A percentile compares a stretch with the other conserved stretches of the same genome.
Conservation (phyloP, 1,140 invertebrate species). For the Polyergus mexicanus region DNA sequence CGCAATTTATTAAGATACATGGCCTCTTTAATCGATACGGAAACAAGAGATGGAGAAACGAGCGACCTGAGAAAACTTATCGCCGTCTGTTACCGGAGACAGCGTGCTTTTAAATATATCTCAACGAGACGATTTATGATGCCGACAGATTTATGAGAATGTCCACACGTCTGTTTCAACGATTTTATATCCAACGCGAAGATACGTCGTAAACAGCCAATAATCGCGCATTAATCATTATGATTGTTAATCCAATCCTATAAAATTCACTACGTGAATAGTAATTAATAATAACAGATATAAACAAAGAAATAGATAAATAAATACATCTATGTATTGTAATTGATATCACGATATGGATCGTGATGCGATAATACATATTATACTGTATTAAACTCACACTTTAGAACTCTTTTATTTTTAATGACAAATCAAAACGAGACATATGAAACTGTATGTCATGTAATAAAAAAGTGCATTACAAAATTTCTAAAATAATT, state of each 20-base stretch:
- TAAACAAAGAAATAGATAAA: constrained; percentile 7
- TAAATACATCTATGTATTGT: not conserved
- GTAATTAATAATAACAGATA: constrained; percentile 1
- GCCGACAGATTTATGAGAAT: constrained; percentile 57
- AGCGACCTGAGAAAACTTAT: constrained; percentile 49
- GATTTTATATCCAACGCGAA: constrained; percentile 46
- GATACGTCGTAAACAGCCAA: constrained; percentile 24
- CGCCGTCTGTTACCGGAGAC: constrained; percentile 13
- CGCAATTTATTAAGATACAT: constrained; percentile 73
- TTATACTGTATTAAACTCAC: not conserved
- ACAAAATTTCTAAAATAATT: not conserved
- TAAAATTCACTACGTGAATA: not conserved
- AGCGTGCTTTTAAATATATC: constrained; percentile 57
- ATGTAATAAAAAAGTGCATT: not conserved
- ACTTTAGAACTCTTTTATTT: not conserved
- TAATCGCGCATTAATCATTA: constrained; percentile 41
- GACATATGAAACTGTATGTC: not conserved
- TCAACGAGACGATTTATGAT: constrained; percentile 56
- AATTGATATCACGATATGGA: not conserved
- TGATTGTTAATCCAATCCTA: not conserved
- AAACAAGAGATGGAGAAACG: constrained; percentile 62
- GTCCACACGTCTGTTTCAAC: constrained; percentile 59
- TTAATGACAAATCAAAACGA: not conserved
- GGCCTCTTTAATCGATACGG: constrained; percentile 58
- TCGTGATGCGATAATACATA: not conserved